Base-by-base conservation (phyloP, 30 jellyfish, hydroid and myxozoan genomes). In the Morbakka virulenta region DNA sequence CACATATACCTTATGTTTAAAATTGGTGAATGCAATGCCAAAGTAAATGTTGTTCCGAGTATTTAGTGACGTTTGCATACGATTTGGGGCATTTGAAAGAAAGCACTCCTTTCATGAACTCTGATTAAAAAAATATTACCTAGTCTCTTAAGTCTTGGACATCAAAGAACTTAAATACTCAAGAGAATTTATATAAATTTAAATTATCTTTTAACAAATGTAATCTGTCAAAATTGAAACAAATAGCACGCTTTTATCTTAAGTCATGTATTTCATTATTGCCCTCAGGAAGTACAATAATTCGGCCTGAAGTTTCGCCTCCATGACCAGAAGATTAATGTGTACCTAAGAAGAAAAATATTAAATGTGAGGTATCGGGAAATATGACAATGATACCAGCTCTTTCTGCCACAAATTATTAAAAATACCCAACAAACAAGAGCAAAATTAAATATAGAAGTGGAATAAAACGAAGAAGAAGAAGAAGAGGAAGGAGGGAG, bases 221-320 rank as follows among this genome's bases (percentile, higher is more conserved):
- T 41, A 41, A 41, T 41, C 57, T 17, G 57, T 6, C 17, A 41
- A 41, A 41, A 41, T 41, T 41, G 17, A 9, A 9, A 41, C 9
- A 9, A 6, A 17, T 9, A 41, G 13, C 57, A 41, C 57, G 17
- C 9, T 41, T 41, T 41, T 17, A 41, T 41, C 77, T 35, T 63
- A 78, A 66, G 72, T 86, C 98, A 92, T 92, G 90, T 82, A 69
- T 67, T 52, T 30, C 72, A 88, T 79, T 1, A 92, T 80, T 52
- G 89, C 74, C 74, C 98, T 67, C 24, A 84, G 72, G 32, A 85
- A 91, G 32, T 92, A 92, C n/a, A 92, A 93, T 50, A 92, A 66
- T 30, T 69, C 95, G 28, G 98, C 98, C 47, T 92, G 98, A 80
- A 84, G 27, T 11, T 93, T 70, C 2, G 98, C 89, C 71, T 92